Percentiles rank a stretch among this genome's conserved stretches.
These are phyloP conservation scores for Onchidella celtica DNA, from an alignment of 2,888 invertebrate species.

Conservation along the genomic window DNA sequence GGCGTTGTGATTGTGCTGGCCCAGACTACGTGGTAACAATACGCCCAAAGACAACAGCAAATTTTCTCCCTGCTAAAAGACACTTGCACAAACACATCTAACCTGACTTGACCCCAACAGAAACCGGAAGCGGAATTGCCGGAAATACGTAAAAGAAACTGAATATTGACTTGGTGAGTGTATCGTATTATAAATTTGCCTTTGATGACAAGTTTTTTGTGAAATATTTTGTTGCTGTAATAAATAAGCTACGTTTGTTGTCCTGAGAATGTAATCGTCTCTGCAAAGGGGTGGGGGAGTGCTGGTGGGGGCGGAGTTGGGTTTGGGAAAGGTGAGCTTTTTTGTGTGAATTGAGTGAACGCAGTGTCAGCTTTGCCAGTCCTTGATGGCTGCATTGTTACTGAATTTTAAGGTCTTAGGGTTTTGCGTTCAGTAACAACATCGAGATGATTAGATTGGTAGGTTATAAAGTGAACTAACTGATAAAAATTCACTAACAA, in stretches of 20 bases:
- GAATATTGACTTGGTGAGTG: slow-evolving; percentile 23
- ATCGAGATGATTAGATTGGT: too few relatives aligned
- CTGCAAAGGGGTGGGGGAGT: neutral
- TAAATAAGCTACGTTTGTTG: neutral
- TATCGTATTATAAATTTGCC: slow-evolving; percentile 22
- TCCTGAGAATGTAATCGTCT: neutral
- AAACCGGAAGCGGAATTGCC: slow-evolving; percentile 42
- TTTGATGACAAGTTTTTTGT: slow-evolving; percentile 17
- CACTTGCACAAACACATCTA: slow-evolving; percentile 54
- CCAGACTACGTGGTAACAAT: slow-evolving; percentile 31
- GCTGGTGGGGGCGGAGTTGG: too few relatives aligned
- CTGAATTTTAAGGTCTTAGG: too few relatives aligned
- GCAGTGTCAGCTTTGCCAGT: too few relatives aligned
- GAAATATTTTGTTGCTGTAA: slow-evolving; percentile 26
- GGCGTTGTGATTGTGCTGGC: slow-evolving; percentile 29
- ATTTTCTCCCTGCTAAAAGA: slow-evolving; percentile 35
- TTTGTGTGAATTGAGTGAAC: too few relatives aligned
- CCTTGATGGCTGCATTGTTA: too few relatives aligned
- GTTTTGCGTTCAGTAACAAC: too few relatives aligned
- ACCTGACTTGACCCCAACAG: slow-evolving; percentile 47
- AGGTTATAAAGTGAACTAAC: too few relatives aligned
- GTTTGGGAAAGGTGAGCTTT: too few relatives aligned
- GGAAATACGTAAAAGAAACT: slow-evolving; percentile 36
- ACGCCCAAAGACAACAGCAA: slow-evolving; percentile 49
- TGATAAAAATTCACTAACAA: too few relatives aligned